Evolutionary conservation across 1,140 invertebrate species (phyloP).

Genomic region (Pseudobourletiella spinata): DNA sequence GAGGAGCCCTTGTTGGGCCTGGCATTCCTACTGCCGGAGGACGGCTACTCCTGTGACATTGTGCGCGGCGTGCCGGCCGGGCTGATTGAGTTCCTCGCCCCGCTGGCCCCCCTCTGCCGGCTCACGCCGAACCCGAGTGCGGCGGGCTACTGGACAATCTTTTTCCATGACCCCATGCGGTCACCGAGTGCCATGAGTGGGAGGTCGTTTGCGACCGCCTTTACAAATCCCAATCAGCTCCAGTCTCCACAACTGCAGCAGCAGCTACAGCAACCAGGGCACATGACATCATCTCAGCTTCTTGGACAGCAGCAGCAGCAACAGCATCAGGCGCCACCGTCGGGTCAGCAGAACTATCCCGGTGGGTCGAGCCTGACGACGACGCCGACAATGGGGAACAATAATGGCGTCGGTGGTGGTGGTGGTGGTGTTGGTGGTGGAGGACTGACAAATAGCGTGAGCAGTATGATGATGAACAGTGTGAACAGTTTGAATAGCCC

Average conservation of each 20-base stretch:
- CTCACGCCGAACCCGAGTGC: conserved; percentile 81
- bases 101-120: conserved; percentile 76
- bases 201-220: conserved; percentile 28
- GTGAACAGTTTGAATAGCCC: background rate
- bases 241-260: conserved; percentile 11
- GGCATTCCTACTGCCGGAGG: conserved; percentile 86
- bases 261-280: too few species aligned
- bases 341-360: background rate
- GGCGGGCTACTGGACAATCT: conserved; percentile 50
- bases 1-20: conserved; percentile 83
- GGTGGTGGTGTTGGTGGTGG: background rate
- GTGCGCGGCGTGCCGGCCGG: conserved; percentile 86
- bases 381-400: too few species aligned
- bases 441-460: background rate
- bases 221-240: conserved; percentile 7
- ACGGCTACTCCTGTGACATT: conserved; percentile 96
- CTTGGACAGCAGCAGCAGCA: background rate
- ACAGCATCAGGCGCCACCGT: background rate
- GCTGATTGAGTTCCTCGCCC: conserved; percentile 80
- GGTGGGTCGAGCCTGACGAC: too few species aligned
- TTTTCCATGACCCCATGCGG: conserved; percentile 36
- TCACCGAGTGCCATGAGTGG: conserved; percentile 36
- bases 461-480: conserved; percentile 12
- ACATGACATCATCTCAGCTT: background rate
- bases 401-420: background rate